Conservation (phyloP, 2,113 vertebrate species). For the Pholis gunnellus region DNA sequence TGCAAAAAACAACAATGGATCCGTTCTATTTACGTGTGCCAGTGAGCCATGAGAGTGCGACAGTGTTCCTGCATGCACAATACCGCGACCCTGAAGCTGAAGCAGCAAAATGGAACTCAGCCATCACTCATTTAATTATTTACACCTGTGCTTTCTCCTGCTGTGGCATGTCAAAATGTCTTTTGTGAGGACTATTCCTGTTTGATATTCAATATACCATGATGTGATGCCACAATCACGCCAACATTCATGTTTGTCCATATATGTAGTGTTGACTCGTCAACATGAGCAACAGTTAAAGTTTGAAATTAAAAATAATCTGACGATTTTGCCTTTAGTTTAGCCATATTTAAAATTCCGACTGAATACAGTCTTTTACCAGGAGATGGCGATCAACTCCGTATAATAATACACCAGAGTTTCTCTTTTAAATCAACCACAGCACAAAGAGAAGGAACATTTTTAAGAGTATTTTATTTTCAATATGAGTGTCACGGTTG, state of each 20-base stretch:
- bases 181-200: background rate
- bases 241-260: background rate
- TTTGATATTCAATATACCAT: background rate
- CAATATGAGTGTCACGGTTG: background rate
- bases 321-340: background rate
- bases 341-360: background rate
- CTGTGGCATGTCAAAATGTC: background rate
- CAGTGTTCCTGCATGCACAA: background rate
- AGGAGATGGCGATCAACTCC: constrained; percentile 72
- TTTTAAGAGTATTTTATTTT: background rate
- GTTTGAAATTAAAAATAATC: background rate
- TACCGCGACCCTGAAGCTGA: background rate
- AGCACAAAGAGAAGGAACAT: background rate
- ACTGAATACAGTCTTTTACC: constrained; percentile 18
- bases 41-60: background rate
- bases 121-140: background rate
- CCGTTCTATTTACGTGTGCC: background rate
- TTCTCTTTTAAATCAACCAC: background rate
- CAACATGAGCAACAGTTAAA: background rate
- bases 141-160: background rate
- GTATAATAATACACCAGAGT: constrained; percentile 32
- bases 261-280: background rate
- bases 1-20: background rate
- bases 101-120: constrained; percentile 1
- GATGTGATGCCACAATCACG: background rate